Evolutionary conservation across 2,888 invertebrate species (phyloP).

Genomic region (Chymomyza caudatula): DNA sequence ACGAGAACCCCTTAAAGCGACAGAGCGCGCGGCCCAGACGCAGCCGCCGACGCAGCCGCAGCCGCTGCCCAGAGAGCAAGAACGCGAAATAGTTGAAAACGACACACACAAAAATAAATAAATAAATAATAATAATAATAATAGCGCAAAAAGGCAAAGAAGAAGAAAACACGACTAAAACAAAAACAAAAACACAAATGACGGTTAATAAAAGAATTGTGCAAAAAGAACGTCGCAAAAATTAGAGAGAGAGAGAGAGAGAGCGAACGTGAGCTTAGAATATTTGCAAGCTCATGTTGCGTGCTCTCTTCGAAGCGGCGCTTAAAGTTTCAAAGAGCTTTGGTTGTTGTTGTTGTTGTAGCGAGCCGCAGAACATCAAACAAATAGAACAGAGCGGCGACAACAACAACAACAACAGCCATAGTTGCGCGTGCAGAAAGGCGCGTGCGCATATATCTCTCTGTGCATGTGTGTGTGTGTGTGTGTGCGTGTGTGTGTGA

Average conservation of each 20-base stretch:
- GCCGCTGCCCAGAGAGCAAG: slow-evolving; percentile 21
- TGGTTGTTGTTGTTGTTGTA: slow-evolving; percentile 12
- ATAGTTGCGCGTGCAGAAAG: background rate
- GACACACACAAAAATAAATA: slow-evolving; percentile 31
- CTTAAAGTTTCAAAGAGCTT: slow-evolving; percentile 25
- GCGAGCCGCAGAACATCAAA: background rate
- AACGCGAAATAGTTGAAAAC: slow-evolving; percentile 67
- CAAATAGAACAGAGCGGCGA: slow-evolving; percentile 24
- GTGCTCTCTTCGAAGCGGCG: slow-evolving; percentile 17
- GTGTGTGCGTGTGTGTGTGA: slow-evolving; percentile 10
- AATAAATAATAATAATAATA: background rate
- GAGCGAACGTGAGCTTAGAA: slow-evolving; percentile 8
- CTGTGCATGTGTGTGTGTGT: background rate
- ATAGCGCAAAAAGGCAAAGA: slow-evolving; percentile 21
- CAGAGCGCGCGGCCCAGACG: too few relatives aligned
- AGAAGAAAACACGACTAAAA: slow-evolving; percentile 27
- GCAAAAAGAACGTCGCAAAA: slow-evolving; percentile 27
- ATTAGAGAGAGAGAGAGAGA: background rate
- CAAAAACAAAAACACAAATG: slow-evolving; percentile 32
- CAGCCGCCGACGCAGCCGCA: too few relatives aligned
- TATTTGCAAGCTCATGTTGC: slow-evolving; percentile 19
- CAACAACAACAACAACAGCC: background rate
- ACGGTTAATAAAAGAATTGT: slow-evolving; percentile 41
- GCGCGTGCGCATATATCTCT: background rate
- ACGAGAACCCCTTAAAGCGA: background rate